A percentile compares a stretch with the other conserved stretches of the same genome.
phyloP scores from a whole-genome alignment of 2,113 vertebrate genomes.

The Microcebus lehilahytsara region DNA sequence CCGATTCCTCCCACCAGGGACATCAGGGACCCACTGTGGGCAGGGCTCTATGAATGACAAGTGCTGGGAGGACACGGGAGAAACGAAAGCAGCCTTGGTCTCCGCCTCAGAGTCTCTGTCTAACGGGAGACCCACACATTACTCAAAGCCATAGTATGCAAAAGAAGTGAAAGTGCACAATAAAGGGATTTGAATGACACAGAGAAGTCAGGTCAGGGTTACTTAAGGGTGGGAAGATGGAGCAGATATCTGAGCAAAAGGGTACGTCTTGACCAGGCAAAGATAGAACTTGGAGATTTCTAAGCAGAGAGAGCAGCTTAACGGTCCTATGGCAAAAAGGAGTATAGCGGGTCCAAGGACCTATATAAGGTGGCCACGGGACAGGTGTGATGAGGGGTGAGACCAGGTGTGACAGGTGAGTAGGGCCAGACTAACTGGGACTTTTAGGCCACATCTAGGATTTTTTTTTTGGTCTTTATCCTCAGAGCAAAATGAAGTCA shows the following conservation, averaged over 20 bases:
- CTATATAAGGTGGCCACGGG: background rate
- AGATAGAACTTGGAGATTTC: background rate
- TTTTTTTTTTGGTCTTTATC: background rate
- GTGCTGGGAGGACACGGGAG: background rate
- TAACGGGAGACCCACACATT: background rate
- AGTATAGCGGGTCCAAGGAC: background rate
- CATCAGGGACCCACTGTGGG: no score
- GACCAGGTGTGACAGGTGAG: accelerated
- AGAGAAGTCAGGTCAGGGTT: background rate
- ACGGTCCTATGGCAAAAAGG: background rate
- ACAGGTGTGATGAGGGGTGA: background rate
- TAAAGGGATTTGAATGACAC: background rate
- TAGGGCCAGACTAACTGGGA: no score
- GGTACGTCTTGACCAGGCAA: background rate
- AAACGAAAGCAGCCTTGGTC: no score
- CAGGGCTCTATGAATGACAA: accelerated
- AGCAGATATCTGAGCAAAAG: background rate
- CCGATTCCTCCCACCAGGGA: background rate
- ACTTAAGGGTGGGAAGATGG: background rate
- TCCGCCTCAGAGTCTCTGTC: no score
- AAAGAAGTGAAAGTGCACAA: background rate
- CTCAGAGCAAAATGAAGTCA: background rate
- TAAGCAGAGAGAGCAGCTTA: background rate
- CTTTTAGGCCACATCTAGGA: background rate
- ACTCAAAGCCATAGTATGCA: background rate